Percentiles rank a stretch among this genome's conserved stretches.
phyloP scores from a whole-genome alignment of 1,140 invertebrate genomes.

The Drosophila sp. region DNA sequence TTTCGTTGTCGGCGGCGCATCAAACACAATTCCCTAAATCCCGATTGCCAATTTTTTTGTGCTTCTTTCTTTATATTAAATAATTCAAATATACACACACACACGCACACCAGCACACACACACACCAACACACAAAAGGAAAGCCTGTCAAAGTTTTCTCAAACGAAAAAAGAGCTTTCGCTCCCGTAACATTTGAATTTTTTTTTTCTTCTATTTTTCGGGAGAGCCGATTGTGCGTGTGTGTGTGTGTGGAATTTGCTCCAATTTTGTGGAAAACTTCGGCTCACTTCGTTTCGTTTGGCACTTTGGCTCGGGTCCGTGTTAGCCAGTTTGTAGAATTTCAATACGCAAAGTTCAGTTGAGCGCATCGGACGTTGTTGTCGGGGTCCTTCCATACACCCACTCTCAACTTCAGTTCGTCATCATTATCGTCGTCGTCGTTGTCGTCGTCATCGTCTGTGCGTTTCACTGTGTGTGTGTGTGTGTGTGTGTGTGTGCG shows the following conservation, averaged over 20 bases:
- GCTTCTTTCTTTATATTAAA: conserved; percentile 45
- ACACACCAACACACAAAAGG: background rate
- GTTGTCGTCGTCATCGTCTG: conserved; percentile 22
- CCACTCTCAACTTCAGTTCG: background rate
- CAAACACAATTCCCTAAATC: conserved; percentile 71
- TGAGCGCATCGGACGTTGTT: conserved; percentile 78
- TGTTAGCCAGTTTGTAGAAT: conserved; percentile 45
- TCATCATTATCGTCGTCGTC: conserved; percentile 23
- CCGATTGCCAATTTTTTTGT: conserved; percentile 73
- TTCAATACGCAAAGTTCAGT: conserved; percentile 81
- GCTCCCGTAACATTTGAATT: conserved; percentile 60
- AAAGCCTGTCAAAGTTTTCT: conserved; percentile 53
- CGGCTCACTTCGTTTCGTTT: conserved; percentile 37
- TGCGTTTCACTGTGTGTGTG: conserved; percentile 49
- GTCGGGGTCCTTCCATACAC: conserved; percentile 38
- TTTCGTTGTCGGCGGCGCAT: conserved; percentile 35
- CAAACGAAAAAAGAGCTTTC: conserved; percentile 56
- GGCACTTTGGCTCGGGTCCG: conserved; percentile 28
- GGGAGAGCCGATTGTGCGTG: conserved; percentile 44
- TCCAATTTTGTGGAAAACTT: conserved; percentile 66
- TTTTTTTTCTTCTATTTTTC: conserved; percentile 29
- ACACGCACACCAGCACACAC: conserved; percentile 15
- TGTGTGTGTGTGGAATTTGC: conserved; percentile 53
- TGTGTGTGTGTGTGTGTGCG: conserved; percentile 51
- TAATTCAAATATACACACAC: conserved; percentile 59